Evolutionary conservation across 2,797 vertebrate genomes (phyloP).

Genomic region (Thripadectes ignobilis): DNA sequence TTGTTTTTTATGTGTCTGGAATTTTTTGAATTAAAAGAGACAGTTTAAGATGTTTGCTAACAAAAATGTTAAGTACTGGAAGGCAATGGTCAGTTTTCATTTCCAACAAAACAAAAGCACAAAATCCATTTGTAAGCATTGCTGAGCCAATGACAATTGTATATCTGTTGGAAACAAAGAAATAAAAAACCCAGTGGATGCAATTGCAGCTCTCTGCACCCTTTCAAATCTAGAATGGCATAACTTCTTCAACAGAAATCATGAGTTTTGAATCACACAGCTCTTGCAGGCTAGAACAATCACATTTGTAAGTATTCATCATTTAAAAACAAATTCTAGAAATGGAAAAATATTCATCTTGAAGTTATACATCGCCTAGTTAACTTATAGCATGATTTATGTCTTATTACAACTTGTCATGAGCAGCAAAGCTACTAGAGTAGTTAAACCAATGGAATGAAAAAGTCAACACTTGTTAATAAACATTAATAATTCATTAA

Average conservation of each 20-base stretch:
- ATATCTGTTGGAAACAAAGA: neutral
- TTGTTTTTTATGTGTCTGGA: neutral
- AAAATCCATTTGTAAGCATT: neutral
- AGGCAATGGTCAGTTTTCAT: neutral
- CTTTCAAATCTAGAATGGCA: neutral
- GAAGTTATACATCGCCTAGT: neutral
- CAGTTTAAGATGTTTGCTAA: neutral
- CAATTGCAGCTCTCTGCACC: neutral
- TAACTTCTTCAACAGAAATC: neutral
- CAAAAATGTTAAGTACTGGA: neutral
- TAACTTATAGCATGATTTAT: neutral
- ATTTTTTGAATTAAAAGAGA: neutral
- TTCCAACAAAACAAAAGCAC: neutral
- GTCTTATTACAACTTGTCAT: neutral
- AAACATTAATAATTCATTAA: neutral
- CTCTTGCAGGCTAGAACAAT: neutral
- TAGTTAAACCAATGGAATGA: neutral
- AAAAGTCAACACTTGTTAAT: neutral
- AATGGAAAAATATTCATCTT: neutral
- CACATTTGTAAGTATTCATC: neutral
- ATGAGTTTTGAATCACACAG: neutral
- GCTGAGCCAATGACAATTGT: neutral
- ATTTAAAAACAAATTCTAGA: neutral
- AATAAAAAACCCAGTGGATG: neutral
- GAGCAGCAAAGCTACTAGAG: neutral